These are phyloP conservation scores for Brachymystax lenok DNA, from an alignment of 2,797 vertebrate genomes.

Conservation along the genomic window DNA sequence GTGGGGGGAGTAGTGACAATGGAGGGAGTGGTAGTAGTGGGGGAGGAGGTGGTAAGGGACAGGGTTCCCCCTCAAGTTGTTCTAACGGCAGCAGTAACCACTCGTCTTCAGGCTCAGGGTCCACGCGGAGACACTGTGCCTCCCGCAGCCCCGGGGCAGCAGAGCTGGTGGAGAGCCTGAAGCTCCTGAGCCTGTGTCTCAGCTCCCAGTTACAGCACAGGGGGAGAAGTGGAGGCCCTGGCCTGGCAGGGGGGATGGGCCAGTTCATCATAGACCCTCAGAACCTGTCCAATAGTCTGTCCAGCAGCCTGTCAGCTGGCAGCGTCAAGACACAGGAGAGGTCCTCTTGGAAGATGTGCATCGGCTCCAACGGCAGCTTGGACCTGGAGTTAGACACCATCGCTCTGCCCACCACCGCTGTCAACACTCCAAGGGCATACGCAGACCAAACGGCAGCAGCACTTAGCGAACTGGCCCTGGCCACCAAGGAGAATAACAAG, in stretches of 20 bases:
- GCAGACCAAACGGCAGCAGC: conserved; percentile 75
- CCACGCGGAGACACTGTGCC: conserved; percentile 54
- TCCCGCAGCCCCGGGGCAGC: conserved; percentile 68
- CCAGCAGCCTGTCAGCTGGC: background rate
- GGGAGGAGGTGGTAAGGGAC: conserved; percentile 71
- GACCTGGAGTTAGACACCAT: conserved; percentile 60
- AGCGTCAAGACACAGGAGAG: conserved; percentile 91
- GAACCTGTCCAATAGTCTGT: conserved; percentile 65
- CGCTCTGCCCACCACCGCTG: conserved; percentile 17
- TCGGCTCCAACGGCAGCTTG: conserved; percentile 77
- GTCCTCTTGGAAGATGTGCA: conserved; percentile 92
- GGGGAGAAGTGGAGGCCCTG: conserved; percentile 39
- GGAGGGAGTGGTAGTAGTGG: conserved; percentile 42
- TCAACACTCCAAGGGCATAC: conserved; percentile 59
- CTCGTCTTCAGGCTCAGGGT: conserved; percentile 44
- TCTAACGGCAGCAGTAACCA: conserved; percentile 74
- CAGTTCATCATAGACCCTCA: conserved; percentile 86
- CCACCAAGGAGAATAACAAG: conserved; percentile 68
- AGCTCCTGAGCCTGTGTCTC: conserved; percentile 92
- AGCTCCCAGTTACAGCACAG: conserved; percentile 79
- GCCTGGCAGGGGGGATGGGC: conserved; percentile 38
- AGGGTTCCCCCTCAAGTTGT: conserved; percentile 82
- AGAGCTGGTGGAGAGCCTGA: conserved; percentile 92
- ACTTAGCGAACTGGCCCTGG: conserved; percentile 67
- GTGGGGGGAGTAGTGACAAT: conserved; percentile 39